Evolutionary conservation across 2,113 vertebrate species (phyloP), one percentile per base, ranked within the genome.

Genomic region (Gadus chalcogrammus): DNA sequence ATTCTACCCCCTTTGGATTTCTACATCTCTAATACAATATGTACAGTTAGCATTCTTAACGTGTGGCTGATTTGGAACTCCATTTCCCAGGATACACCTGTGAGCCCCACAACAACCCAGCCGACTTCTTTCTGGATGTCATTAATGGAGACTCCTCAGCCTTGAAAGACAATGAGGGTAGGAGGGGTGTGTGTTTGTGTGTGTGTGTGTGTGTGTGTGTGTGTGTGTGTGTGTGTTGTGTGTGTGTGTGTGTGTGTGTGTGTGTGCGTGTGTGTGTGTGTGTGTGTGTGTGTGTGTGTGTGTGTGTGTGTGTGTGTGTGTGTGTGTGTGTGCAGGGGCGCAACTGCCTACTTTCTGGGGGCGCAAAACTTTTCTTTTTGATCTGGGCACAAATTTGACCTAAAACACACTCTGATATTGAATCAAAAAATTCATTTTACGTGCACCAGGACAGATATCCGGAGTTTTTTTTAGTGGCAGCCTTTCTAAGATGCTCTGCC

Each of bases 101-200:
- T 31, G 96, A 98, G 80, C 78, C 94, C 0, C 95, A 94, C 85
- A 99, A 99, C 88, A 99, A 99, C 75, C 97, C 97, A 0, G 94
- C 97, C 0, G 97, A 99, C 85, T 99, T 99, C 68, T 98, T 99
- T 83, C 86, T 99, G 77, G 97, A 99, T 0, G 17, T 99, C 73
- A 96, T 99, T 66, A 99, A 99, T 0, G 95, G 97, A 74, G 94
- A 98, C 75, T 94, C 93, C 0, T 91, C 91, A 0, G 92, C 93
- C 0, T 85, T 93, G 18, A 2, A 78, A 0, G 58, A 81, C 0
- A 63, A 52, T 18, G 67, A 20, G 0, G 63, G 72, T 84, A 91
- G 93, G 7, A 18, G 58, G 27, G 35, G 59, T 72, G 2, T 7
- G 70, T 52, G 1, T 55, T 28, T 64, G 24, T 58, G 15, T 68